Evolutionary conservation across 2,797 vertebrate species (phyloP).

Genomic region (Neomorphus geoffroyi): DNA sequence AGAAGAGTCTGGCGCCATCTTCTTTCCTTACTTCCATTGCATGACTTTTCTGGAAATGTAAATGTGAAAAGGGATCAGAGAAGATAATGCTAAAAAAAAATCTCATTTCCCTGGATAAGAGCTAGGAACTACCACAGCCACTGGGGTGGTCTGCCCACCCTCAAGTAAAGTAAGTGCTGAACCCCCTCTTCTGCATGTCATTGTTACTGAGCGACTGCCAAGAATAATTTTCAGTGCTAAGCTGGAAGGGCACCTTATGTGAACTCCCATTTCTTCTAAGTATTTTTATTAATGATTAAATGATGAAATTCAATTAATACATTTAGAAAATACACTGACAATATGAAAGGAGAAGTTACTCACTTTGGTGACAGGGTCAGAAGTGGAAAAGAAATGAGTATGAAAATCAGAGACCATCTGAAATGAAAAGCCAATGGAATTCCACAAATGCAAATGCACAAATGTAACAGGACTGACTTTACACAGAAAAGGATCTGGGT

Average conservation of each 20-base stretch:
- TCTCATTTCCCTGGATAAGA: not conserved
- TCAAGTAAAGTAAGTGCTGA: not conserved
- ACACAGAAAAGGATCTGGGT: not conserved
- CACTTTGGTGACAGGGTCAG: not conserved
- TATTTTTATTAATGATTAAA: not conserved
- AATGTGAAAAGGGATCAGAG: not conserved
- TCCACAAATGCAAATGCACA: not conserved
- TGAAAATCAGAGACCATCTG: not conserved
- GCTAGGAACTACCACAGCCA: not conserved
- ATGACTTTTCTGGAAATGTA: not conserved
- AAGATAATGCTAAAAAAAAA: not conserved
- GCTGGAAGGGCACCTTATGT: not conserved
- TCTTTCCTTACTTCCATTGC: not conserved
- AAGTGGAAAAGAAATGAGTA: not conserved
- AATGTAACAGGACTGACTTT: not conserved
- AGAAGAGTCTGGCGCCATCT: not conserved
- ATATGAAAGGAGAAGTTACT: not conserved
- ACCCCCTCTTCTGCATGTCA: not conserved
- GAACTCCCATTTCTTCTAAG: not conserved
- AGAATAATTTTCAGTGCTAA: not conserved
- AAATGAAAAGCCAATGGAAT: conserved; percentile 15
- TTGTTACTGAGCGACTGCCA: not conserved
- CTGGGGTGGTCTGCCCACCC: not conserved
- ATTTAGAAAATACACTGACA: not conserved
- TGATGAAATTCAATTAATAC: not conserved